Percentiles rank a stretch among this genome's conserved stretches.
These are phyloP conservation scores for Palythoa caribaeorum DNA, from an alignment of 92 coral and sea anemone genomes.

Conservation along the genomic window DNA sequence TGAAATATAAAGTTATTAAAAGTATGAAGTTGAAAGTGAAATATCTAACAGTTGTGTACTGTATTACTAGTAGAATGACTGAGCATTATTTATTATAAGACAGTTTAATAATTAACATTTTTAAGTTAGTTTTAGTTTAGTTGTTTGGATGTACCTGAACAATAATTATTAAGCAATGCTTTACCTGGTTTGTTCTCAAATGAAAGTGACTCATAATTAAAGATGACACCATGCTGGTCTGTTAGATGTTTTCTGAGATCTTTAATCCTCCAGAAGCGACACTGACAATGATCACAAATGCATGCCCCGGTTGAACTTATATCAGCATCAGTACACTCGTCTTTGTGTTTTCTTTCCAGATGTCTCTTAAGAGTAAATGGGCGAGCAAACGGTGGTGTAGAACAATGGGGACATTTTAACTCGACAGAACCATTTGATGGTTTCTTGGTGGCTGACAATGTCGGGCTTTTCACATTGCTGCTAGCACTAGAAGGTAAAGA, in stretches of 20 bases:
- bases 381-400: background rate
- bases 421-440: background rate
- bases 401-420: background rate
- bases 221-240: conserved; percentile 2
- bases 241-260: background rate
- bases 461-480: background rate
- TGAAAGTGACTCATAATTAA: background rate
- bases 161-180: background rate
- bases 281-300: background rate
- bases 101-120: background rate
- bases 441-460: background rate
- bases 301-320: background rate
- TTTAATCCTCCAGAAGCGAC: background rate
- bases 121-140: background rate
- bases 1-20: background rate
- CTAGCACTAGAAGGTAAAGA: background rate
- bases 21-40: background rate
- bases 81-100: background rate
- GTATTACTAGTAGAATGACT: background rate
- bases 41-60: background rate
- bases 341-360: background rate
- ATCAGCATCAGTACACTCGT: background rate
- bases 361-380: background rate
- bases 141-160: background rate
- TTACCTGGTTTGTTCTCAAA: conserved; percentile 4